These are phyloP conservation scores for Alfaro cultratus DNA, from an alignment of 2,797 vertebrate species.

Conservation along the genomic window DNA sequence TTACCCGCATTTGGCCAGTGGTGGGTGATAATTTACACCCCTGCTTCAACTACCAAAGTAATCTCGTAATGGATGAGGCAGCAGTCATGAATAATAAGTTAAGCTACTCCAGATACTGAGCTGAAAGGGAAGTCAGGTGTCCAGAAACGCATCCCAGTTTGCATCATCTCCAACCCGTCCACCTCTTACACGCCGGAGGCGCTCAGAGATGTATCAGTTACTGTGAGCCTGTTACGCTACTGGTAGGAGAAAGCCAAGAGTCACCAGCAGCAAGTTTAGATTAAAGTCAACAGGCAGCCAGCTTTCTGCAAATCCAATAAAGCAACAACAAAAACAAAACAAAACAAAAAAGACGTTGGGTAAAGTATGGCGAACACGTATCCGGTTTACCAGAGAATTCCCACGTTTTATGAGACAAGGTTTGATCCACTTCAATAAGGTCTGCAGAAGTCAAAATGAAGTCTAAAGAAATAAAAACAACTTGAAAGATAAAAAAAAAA, in stretches of 20 bases:
- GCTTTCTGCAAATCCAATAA: conserved; percentile 32
- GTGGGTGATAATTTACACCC: too few relatives aligned
- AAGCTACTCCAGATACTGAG: neutral
- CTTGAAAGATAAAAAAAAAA: neutral
- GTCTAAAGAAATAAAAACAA: conserved; percentile 14
- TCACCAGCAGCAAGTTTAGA: conserved; percentile 34
- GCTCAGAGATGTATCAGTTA: conserved; percentile 31
- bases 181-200: conserved; percentile 34
- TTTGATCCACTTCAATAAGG: conserved; percentile 36
- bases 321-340: neutral
- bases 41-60: conserved; percentile 13
- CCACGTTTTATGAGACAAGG: conserved; percentile 15
- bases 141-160: conserved; percentile 20
- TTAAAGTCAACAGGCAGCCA: conserved; percentile 36
- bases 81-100: conserved; percentile 33
- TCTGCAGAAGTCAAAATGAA: conserved; percentile 24
- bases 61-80: conserved; percentile 29
- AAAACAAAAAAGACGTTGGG: conserved; percentile 7
- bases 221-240: conserved; percentile 35
- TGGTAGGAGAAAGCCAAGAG: conserved; percentile 24
- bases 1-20: too few relatives aligned
- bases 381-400: conserved; percentile 13
- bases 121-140: conserved; percentile 22
- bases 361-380: conserved; percentile 7
- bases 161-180: conserved; percentile 28